These are phyloP conservation scores for Lutraria lutraria DNA, from an alignment of 2,888 invertebrate species.

Conservation along the genomic window DNA sequence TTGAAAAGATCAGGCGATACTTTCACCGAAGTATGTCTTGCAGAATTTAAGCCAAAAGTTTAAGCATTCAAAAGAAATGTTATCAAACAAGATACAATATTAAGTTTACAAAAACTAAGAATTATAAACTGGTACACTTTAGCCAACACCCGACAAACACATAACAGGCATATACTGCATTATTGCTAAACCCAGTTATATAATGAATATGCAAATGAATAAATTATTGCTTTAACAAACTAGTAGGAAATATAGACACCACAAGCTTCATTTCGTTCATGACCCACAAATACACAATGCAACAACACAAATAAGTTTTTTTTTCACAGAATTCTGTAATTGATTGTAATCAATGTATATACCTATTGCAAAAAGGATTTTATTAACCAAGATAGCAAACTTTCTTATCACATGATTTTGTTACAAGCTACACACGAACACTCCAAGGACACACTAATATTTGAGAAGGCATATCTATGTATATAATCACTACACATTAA, in stretches of 20 bases:
- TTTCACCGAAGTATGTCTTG: too few species aligned
- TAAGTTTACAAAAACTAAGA: too few species aligned
- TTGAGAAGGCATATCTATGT: not conserved
- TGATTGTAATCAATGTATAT: not conserved
- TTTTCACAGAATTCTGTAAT: not conserved
- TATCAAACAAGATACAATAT: too few species aligned
- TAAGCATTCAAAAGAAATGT: too few species aligned
- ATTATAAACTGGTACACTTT: not conserved
- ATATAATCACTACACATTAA: not conserved
- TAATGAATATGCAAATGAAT: not conserved
- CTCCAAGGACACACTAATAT: not conserved
- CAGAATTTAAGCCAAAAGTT: too few species aligned
- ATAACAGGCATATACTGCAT: not conserved
- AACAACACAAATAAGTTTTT: not conserved
- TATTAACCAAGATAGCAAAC: not conserved
- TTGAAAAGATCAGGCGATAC: too few species aligned
- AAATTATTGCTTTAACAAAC: not conserved
- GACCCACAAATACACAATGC: not conserved
- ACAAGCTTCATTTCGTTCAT: not conserved
- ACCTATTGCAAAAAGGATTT: not conserved
- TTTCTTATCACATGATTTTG: not conserved
- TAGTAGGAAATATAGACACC: not conserved
- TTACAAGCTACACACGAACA: not conserved
- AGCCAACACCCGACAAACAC: not conserved
- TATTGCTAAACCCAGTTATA: constrained; percentile 7